phyloP scores from a whole-genome alignment of 2,797 vertebrate genomes.

The Neosilurus mollespiculum region DNA sequence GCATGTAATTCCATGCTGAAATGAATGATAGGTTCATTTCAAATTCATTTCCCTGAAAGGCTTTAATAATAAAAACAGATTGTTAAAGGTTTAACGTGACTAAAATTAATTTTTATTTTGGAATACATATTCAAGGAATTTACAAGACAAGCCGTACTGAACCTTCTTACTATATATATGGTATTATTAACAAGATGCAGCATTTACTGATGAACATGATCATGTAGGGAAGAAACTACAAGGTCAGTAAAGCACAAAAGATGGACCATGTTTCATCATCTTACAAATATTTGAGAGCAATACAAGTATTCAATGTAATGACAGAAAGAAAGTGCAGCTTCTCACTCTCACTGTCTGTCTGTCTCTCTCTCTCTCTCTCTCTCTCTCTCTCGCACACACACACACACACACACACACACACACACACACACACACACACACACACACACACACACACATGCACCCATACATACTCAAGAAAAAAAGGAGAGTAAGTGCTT shows the following conservation, averaged over 20 bases:
- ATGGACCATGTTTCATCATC: not conserved
- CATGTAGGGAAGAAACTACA: not conserved
- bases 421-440: not conserved
- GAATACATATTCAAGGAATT: not conserved
- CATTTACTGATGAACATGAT: not conserved
- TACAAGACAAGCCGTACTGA: not conserved
- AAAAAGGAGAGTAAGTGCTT: constrained; percentile 48
- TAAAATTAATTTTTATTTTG: not conserved
- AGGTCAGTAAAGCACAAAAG: not conserved
- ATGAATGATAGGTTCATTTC: not conserved
- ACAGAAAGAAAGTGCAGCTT: not conserved
- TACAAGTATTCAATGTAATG: constrained; percentile 11
- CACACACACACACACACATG: not conserved
- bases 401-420: not conserved
- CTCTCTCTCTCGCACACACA: too few species aligned
- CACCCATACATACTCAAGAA: not conserved
- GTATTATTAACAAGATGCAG: not conserved
- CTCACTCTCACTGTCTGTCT: too few species aligned
- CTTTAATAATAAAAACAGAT: not conserved
- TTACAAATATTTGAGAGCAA: not conserved
- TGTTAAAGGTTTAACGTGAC: not conserved
- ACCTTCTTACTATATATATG: not conserved
- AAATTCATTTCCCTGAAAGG: not conserved
- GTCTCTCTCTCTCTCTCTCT: not conserved
- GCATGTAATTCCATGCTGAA: not conserved